Conservation (phyloP, 2,888 invertebrate genomes). For the Zygaena filipendulae region DNA sequence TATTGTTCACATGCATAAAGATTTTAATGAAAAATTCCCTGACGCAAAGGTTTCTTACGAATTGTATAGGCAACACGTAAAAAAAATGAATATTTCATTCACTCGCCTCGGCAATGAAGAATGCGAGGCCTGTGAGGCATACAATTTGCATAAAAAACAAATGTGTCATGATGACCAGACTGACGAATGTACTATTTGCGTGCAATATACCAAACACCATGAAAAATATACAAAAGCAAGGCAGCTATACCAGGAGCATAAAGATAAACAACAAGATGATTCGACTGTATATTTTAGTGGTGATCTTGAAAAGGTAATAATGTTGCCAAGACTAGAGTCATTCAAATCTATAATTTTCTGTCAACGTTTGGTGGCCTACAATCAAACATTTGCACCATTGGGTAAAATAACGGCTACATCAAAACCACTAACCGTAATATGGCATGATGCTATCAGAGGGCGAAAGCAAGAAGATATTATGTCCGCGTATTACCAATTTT, state of each 20-base stretch:
- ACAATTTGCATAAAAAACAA: slow-evolving; percentile 13
- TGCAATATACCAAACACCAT: slow-evolving; percentile 8
- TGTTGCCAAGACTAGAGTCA: slow-evolving; percentile 13
- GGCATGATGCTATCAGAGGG: slow-evolving; percentile 15
- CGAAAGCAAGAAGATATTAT: slow-evolving; percentile 15
- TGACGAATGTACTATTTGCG: slow-evolving; percentile 10
- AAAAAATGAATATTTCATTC: slow-evolving; percentile 13
- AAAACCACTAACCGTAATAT: slow-evolving; percentile 11
- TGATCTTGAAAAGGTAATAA: slow-evolving; percentile 16
- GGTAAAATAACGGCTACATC: slow-evolving; percentile 5
- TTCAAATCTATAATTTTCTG: slow-evolving; percentile 14
- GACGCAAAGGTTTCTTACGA: slow-evolving; percentile 9
- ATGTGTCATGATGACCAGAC: slow-evolving; percentile 9
- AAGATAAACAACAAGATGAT: slow-evolving; percentile 6
- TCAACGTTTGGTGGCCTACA: slow-evolving; percentile 13
- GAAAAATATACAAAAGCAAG: slow-evolving; percentile 13
- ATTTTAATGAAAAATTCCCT: slow-evolving; percentile 9
- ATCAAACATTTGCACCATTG: slow-evolving; percentile 15
- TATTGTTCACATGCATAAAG: slow-evolving; percentile 8
- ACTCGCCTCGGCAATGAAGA: slow-evolving; percentile 13
- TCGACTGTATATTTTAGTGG: slow-evolving; percentile 9
- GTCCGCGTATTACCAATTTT: slow-evolving; percentile 13
- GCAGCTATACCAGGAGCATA: slow-evolving; percentile 8
- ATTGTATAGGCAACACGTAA: slow-evolving; percentile 8
- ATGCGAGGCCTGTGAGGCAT: slow-evolving; percentile 13